These are phyloP conservation scores for Fulica atra DNA, from an alignment of 2,113 vertebrate genomes.

Conservation along the genomic window DNA sequence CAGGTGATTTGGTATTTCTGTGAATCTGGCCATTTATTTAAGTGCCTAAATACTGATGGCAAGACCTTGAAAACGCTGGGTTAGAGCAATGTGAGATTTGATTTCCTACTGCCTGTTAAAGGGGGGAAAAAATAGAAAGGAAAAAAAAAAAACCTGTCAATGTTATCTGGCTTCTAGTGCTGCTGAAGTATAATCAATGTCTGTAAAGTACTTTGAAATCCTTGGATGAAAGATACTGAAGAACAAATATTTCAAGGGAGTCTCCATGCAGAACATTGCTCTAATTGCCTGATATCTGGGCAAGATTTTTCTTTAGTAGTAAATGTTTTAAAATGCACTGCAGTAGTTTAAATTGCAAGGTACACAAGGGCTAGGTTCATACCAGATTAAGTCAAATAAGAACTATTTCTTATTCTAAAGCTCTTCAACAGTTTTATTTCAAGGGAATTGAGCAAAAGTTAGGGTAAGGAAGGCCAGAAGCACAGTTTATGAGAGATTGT, in stretches of 20 bases:
- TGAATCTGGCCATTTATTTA: not conserved
- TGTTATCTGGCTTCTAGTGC: not conserved
- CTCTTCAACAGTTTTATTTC: not conserved
- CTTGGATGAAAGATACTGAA: slow-evolving; percentile 11
- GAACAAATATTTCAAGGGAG: slow-evolving; percentile 15
- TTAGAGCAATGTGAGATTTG: not conserved
- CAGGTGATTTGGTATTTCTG: not conserved
- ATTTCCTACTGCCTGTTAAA: not conserved
- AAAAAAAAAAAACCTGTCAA: not conserved
- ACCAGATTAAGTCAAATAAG: not conserved
- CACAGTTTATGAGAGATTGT: not conserved
- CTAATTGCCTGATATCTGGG: slow-evolving; percentile 27
- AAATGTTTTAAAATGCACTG: not conserved
- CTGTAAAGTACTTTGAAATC: slow-evolving; percentile 42
- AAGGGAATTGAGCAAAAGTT: not conserved
- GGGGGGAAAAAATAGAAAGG: not conserved
- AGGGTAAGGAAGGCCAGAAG: not conserved
- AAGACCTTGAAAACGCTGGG: not conserved
- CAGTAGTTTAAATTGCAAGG: not conserved
- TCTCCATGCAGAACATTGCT: not conserved
- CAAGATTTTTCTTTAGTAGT: not conserved
- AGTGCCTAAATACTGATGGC: not conserved
- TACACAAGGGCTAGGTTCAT: not conserved
- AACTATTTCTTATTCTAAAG: not conserved
- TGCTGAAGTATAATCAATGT: slow-evolving; percentile 33